These are phyloP conservation scores for Channa maculata DNA, from an alignment of 2,113 vertebrate genomes.

Conservation along the genomic window DNA sequence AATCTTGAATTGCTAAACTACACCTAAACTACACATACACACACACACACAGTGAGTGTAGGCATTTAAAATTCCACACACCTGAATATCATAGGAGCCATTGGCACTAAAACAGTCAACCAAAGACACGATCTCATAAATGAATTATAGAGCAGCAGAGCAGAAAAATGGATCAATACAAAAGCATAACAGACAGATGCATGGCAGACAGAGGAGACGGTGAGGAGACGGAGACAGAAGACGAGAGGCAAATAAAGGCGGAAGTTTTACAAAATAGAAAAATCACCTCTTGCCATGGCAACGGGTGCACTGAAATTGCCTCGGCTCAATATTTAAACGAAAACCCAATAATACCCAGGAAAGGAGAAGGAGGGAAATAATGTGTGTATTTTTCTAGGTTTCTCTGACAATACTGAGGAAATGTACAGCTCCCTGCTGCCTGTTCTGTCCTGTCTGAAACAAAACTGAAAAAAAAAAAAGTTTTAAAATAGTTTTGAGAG, in stretches of 20 bases:
- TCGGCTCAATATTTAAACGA: neutral
- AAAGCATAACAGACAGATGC: neutral
- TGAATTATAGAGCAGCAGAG: conserved; percentile 11
- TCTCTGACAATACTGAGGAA: too few species aligned
- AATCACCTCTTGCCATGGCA: conserved; percentile 13
- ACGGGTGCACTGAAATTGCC: neutral
- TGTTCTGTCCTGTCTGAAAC: too few species aligned
- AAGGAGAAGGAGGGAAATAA: neutral
- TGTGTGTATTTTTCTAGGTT: neutral
- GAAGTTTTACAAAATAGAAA: neutral
- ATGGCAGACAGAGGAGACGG: neutral
- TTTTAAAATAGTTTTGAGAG: too few species aligned
- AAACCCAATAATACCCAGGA: neutral
- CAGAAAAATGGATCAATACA: neutral
- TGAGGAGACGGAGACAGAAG: neutral
- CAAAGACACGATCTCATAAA: neutral
- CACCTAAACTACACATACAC: too few species aligned
- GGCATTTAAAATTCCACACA: conserved; percentile 2
- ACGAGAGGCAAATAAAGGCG: neutral
- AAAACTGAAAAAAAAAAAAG: too few species aligned
- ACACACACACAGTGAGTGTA: neutral
- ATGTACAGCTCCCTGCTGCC: too few species aligned
- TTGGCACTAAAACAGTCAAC: conserved; percentile 1
- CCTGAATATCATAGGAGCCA: conserved; percentile 5
- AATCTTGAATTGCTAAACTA: too few species aligned